These are phyloP conservation scores for Muscicapa comitata DNA, from an alignment of 2,797 vertebrate species.

Conservation along the genomic window DNA sequence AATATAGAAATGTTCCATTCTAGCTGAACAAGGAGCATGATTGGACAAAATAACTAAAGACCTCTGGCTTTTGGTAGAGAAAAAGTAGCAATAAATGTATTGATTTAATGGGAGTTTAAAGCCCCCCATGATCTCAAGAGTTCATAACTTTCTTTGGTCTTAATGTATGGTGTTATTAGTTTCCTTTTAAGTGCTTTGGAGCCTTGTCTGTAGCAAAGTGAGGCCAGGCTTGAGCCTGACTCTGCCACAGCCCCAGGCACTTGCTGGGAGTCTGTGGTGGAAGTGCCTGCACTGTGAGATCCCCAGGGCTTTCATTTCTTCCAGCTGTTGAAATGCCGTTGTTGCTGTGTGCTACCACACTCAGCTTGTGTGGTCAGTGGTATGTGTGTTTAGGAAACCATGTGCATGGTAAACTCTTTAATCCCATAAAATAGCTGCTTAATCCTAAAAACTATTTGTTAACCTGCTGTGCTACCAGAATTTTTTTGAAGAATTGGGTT, in stretches of 20 bases:
- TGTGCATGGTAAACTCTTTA: background rate
- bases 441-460: background rate
- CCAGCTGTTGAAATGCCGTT: background rate
- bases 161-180: background rate
- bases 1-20: background rate
- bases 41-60: background rate
- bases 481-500: background rate
- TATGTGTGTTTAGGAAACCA: background rate
- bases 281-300: background rate
- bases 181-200: background rate
- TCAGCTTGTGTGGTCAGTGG: background rate
- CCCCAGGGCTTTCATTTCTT: background rate
- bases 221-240: background rate
- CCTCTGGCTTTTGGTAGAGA: background rate
- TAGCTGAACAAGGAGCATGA: background rate
- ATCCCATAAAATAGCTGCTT: background rate
- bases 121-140: background rate
- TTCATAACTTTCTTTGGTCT: background rate
- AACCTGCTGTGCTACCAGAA: background rate
- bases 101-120: background rate
- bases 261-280: background rate
- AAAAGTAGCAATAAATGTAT: background rate
- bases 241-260: background rate
- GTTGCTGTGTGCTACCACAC: fast-evolving
- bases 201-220: fast-evolving